Conservation (phyloP, 1,140 invertebrate species). For the Monomorium pharaonis region DNA sequence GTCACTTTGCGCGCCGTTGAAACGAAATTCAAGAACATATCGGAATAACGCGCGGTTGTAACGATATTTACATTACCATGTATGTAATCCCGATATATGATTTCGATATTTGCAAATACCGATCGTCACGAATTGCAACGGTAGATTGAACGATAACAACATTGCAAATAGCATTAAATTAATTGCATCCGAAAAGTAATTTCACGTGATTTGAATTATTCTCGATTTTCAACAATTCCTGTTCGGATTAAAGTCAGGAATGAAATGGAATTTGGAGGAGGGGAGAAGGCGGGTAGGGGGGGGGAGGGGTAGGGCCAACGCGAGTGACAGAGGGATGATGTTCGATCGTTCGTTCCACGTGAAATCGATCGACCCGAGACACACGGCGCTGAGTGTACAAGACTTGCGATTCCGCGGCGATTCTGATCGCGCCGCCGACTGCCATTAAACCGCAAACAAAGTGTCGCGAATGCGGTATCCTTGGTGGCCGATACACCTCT, state of each 20-base stretch:
- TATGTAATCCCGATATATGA: conserved; percentile 33
- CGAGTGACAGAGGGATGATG: too few species aligned
- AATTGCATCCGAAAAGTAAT: conserved; percentile 7
- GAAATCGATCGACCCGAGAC: neutral
- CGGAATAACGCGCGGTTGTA: conserved; percentile 48
- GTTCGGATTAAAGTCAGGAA: neutral
- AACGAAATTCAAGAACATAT: conserved; percentile 55
- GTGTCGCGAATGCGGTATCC: conserved; percentile 37
- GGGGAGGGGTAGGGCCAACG: too few species aligned
- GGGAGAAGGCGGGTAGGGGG: too few species aligned
- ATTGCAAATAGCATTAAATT: conserved; percentile 16
- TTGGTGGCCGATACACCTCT: conserved; percentile 34
- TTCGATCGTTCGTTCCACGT: neutral
- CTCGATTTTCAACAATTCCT: neutral
- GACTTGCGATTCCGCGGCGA: neutral
- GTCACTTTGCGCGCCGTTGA: conserved; percentile 53
- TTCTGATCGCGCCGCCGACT: conserved; percentile 15
- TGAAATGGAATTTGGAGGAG: neutral
- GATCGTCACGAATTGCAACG: conserved; percentile 15
- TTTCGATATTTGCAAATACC: conserved; percentile 43
- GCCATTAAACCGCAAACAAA: conserved; percentile 41
- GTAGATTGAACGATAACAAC: conserved; percentile 24
- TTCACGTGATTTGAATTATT: neutral
- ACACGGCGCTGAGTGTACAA: neutral
- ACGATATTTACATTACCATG: conserved; percentile 47